Evolutionary conservation across 2,797 vertebrate genomes (phyloP), one percentile per base, ranked within the genome.

Genomic region (Sebastes wilsoni): DNA sequence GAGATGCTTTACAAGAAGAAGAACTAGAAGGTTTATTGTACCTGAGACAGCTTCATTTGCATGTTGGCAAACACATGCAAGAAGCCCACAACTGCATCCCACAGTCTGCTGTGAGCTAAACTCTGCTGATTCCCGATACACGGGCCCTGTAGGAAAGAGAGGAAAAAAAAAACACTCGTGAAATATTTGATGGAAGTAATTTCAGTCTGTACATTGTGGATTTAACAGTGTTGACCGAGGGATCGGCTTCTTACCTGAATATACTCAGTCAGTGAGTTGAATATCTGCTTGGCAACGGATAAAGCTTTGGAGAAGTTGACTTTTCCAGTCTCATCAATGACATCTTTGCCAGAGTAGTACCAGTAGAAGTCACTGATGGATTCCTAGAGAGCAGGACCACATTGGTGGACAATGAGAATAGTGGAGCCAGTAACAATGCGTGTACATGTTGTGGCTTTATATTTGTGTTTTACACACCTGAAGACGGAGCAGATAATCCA

Each of bases 341-440:
- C 62, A 5, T 98, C 97, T 92, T 98, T 99, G 72, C 98, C 98
- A 80, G 98, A 99, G 87, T 99, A 99, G 93, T 99, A 99, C 98
- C 98, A 99, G 91, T 99, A 99, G 93, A 99, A 99, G 93, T 99
- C 98, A 92, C 98, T 99, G 93, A 99, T 99, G 4, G 98, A 99
- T 94, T 99, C 98, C 98, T 99, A 14, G 60, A 85, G 42, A 69
- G 23, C 27, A 42, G 20, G 1, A 68, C 2, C 8, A 38, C 10
- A 59, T 68, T 8, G 52, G n/a, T n/a, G 30, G 10, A 49, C 12
- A 4, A 25, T 23, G 6, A 56, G 52, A 6, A 46, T 11, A 28
- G 11, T 8, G 55, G 10, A 8, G 2, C 23, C 9, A 10, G 23
- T 30, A 28, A 49, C 6, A 3, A 1, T 23, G 12, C 25, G 22